phyloP scores from a whole-genome alignment of 2,888 invertebrate species.

The Ditula angustiorana region DNA sequence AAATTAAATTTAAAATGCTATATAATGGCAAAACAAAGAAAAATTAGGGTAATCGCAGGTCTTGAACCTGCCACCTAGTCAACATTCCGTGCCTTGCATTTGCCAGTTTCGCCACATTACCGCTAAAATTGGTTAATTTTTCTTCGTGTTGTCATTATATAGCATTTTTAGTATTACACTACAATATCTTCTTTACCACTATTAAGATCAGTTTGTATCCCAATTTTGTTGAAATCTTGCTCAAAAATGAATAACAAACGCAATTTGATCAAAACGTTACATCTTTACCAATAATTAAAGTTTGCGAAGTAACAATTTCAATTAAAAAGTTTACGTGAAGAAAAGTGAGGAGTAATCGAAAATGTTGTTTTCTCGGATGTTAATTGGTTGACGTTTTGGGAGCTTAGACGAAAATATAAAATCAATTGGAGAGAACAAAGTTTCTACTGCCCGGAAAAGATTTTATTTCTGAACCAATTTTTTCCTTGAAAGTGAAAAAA shows the following conservation, averaged over 20 bases:
- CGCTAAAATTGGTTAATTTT: no score
- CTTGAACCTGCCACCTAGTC: no score
- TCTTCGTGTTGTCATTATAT: no score
- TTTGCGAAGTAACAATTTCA: constrained; percentile 19
- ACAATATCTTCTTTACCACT: neutral
- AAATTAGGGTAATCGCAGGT: no score
- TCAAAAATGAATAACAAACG: constrained; percentile 8
- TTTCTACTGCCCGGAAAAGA: neutral
- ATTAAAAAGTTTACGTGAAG: constrained; percentile 12
- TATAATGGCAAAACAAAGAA: no score
- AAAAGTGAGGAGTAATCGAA: constrained; percentile 4
- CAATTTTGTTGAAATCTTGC: neutral
- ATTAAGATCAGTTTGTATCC: neutral
- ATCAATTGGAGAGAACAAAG: neutral
- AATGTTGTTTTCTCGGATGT: constrained; percentile 8
- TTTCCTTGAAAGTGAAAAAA: no score
- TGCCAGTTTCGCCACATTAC: no score
- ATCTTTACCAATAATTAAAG: constrained; percentile 27
- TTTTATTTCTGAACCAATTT: no score
- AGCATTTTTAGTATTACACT: no score
- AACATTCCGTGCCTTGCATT: no score
- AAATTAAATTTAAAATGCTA: no score
- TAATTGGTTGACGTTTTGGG: neutral
- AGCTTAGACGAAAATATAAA: neutral
- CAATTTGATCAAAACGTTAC: constrained; percentile 17